Evolutionary conservation across 2,113 vertebrate genomes (phyloP).

Genomic region (Coreoperca whiteheadi): DNA sequence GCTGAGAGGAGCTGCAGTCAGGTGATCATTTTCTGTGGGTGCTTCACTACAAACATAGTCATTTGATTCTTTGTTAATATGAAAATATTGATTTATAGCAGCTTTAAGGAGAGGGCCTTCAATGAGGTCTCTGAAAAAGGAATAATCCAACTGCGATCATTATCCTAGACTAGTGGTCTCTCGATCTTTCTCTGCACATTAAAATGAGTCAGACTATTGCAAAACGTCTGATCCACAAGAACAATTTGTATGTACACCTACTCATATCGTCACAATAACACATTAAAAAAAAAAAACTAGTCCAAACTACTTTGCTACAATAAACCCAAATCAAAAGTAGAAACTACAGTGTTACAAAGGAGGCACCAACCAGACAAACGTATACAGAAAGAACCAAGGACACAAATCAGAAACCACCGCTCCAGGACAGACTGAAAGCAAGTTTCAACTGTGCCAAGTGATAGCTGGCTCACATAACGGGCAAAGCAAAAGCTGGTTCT

Average conservation of each 20-base stretch:
- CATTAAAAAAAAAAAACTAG: background rate
- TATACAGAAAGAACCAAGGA: background rate
- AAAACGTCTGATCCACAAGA: background rate
- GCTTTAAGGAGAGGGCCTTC: background rate
- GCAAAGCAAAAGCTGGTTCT: background rate
- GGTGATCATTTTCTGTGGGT: too few species aligned
- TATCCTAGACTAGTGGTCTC: background rate
- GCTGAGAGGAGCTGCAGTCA: background rate
- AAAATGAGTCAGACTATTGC: slow-evolving; percentile 1
- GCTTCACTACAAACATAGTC: background rate
- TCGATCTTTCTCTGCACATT: background rate
- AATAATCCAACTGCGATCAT: background rate
- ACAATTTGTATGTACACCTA: background rate
- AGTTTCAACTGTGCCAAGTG: background rate
- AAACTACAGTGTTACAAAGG: background rate
- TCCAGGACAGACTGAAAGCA: background rate
- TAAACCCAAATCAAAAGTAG: background rate
- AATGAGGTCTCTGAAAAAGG: background rate
- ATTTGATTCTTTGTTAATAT: background rate
- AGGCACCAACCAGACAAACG: too few species aligned
- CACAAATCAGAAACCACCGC: background rate
- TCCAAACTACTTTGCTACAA: background rate
- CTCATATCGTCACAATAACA: background rate
- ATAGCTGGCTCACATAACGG: background rate
- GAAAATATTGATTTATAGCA: background rate